Percentiles rank a stretch among this genome's conserved stretches.
phyloP scores from a whole-genome alignment of 2,113 vertebrate genomes.

The Gorsachius goisagi region DNA sequence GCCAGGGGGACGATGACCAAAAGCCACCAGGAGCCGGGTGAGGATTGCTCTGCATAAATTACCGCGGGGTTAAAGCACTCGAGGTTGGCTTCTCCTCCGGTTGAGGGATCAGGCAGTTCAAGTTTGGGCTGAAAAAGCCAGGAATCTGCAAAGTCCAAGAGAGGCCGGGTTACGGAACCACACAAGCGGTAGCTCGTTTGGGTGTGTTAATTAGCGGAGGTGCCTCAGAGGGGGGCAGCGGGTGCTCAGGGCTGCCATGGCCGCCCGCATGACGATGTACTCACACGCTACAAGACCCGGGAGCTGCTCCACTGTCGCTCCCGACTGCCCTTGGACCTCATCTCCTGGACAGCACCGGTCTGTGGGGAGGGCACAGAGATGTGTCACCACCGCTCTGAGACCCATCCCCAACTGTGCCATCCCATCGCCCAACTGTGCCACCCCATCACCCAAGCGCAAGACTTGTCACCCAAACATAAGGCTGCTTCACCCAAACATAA shows the following conservation, averaged over 20 bases:
- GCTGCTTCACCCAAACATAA: background rate
- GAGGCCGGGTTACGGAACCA: fast-evolving
- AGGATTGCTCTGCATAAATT: conserved; percentile 42
- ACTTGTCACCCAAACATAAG: background rate
- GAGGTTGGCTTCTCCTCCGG: background rate
- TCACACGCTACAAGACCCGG: conserved; percentile 73
- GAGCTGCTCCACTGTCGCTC: conserved; percentile 79
- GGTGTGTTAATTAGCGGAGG: background rate
- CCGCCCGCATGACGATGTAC: fast-evolving
- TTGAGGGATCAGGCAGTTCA: background rate
- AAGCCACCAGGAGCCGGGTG: background rate
- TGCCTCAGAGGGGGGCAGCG: fast-evolving
- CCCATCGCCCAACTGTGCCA: background rate
- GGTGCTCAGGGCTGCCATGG: fast-evolving
- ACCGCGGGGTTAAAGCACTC: background rate
- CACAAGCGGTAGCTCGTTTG: fast-evolving
- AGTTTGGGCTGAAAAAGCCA: conserved; percentile 40
- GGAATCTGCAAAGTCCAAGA: conserved; percentile 1
- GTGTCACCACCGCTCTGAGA: fast-evolving
- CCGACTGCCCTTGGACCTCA: conserved; percentile 86
- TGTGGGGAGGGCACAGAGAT: background rate
- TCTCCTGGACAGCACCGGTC: conserved; percentile 87
- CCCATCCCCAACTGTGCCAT: background rate
- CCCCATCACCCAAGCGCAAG: background rate
- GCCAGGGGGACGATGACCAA: background rate